These are phyloP conservation scores for Orthosia gothica DNA, from an alignment of 2,888 invertebrate genomes.

Conservation along the genomic window DNA sequence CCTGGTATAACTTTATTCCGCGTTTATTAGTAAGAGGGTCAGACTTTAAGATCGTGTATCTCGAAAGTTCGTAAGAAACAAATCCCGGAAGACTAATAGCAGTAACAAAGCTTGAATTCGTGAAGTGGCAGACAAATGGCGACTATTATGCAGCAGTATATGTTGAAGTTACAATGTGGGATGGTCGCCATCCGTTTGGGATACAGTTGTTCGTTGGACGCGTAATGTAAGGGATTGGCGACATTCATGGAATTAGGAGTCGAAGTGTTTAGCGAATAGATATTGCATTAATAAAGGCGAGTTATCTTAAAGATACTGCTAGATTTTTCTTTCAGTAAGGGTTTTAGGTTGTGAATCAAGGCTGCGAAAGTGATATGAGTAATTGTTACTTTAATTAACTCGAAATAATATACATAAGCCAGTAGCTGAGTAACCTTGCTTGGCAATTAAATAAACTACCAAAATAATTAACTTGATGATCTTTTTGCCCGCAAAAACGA, in stretches of 20 bases:
- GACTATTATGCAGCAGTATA: slow-evolving; percentile 50
- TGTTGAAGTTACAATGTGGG: slow-evolving; percentile 38
- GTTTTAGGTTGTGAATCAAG: too few relatives aligned
- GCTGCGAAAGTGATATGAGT: too few relatives aligned
- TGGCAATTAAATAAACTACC: too few relatives aligned
- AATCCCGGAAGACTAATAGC: slow-evolving; percentile 26
- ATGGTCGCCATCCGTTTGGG: slow-evolving; percentile 44
- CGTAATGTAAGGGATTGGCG: slow-evolving; percentile 12
- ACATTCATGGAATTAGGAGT: neutral
- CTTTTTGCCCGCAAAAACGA: too few relatives aligned
- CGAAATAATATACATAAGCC: too few relatives aligned
- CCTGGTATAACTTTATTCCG: too few relatives aligned
- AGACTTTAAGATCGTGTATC: slow-evolving; percentile 19
- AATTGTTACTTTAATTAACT: too few relatives aligned
- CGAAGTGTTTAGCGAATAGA: neutral
- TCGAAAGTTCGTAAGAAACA: slow-evolving; percentile 22
- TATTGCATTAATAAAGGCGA: neutral
- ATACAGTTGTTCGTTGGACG: neutral
- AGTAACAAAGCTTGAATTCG: slow-evolving; percentile 34
- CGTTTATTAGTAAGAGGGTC: too few relatives aligned
- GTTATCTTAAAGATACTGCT: too few relatives aligned
- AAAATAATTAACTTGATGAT: too few relatives aligned
- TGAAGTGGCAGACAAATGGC: slow-evolving; percentile 42
- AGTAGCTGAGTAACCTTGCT: too few relatives aligned
- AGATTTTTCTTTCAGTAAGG: too few relatives aligned